These are phyloP conservation scores for Diprion similis DNA, from an alignment of 1,140 invertebrate species.

Conservation along the genomic window DNA sequence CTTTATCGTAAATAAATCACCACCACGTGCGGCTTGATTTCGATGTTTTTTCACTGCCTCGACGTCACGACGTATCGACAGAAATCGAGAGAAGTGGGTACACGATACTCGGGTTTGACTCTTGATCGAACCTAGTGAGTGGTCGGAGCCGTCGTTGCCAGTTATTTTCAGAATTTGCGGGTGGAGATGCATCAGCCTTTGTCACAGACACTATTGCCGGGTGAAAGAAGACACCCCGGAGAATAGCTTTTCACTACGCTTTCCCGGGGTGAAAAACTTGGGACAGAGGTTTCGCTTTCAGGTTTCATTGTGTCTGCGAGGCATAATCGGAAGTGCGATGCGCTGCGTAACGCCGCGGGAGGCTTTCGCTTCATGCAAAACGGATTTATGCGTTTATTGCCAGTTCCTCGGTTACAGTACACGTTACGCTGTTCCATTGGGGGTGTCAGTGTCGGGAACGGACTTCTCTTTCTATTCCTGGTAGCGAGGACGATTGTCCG, in stretches of 20 bases:
- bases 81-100: not conserved
- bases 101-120: not conserved
- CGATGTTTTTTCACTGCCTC: too few species aligned
- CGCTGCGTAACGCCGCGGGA: not conserved
- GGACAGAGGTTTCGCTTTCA: not conserved
- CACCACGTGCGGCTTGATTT: too few species aligned
- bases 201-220: not conserved
- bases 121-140: not conserved
- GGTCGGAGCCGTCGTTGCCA: not conserved
- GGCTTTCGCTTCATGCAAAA: not conserved
- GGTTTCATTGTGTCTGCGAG: not conserved
- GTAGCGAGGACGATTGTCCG: constrained; percentile 29
- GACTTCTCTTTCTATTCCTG: not conserved
- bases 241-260: not conserved
- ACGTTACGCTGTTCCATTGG: constrained; percentile 12
- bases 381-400: not conserved
- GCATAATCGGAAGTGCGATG: constrained; percentile 20
- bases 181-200: not conserved
- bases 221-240: not conserved
- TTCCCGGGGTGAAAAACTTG: not conserved
- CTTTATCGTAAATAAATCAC: too few species aligned
- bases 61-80: not conserved
- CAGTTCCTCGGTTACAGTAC: not conserved
- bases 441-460: constrained; percentile 8
- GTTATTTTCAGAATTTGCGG: not conserved